A percentile compares a stretch with the other conserved stretches of the same genome.
phyloP scores from a whole-genome alignment of 2,113 vertebrate species.

The Dipodomys stephensi region DNA sequence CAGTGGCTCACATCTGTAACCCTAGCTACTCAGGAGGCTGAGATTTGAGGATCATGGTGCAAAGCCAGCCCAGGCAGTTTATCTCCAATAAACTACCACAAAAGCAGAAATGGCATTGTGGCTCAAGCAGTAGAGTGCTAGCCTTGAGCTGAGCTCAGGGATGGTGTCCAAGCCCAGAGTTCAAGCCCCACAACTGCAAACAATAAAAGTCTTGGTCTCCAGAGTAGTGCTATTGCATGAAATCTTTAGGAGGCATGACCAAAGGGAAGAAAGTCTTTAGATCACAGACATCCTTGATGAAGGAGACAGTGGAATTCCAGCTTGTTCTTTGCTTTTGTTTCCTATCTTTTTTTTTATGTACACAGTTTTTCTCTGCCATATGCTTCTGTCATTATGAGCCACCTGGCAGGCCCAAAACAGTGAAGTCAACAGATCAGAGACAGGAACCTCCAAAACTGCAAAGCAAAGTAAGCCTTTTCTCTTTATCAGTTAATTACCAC shows the following conservation, averaged over 20 bases:
- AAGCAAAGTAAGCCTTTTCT: not conserved
- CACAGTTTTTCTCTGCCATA: not conserved
- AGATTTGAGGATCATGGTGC: no score
- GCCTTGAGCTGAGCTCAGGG: no score
- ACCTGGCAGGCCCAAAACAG: not conserved
- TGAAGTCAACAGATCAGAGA: no score
- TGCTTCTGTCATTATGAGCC: not conserved
- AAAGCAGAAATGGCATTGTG: no score
- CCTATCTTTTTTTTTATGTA: not conserved
- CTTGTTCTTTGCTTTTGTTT: not conserved
- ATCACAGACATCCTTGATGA: not conserved
- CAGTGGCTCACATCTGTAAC: no score
- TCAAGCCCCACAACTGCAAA: no score
- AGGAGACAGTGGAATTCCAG: not conserved
- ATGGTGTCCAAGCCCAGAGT: no score
- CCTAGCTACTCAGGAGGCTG: no score
- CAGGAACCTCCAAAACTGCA: not conserved
- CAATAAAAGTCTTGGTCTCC: not conserved
- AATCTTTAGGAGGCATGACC: not conserved
- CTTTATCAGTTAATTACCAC: not conserved
- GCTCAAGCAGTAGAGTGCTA: no score
- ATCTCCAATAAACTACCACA: no score
- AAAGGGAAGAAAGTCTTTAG: not conserved
- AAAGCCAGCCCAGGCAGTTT: no score
- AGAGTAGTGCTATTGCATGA: not conserved